Base-by-base conservation (phyloP, 2,113 vertebrate genomes). In the Cyprinodon brontotheroides region DNA sequence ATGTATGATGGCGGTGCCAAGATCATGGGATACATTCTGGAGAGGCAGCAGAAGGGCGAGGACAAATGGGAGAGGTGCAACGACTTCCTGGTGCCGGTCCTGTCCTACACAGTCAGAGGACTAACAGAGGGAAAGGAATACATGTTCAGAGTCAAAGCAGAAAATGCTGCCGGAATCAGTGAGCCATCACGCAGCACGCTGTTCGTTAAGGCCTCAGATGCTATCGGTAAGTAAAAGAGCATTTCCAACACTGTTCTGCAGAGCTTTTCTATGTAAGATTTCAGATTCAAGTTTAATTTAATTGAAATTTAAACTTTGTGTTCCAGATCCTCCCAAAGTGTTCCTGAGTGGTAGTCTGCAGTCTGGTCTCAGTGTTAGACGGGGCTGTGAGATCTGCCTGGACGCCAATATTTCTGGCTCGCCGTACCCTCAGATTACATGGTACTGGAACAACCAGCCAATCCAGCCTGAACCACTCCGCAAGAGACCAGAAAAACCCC, bases 11-110 rank as follows among this genome's bases (percentile, higher is more conserved):
- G 98, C 12, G 98, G 98, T 65, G 92, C 94, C 86, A 98, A 98
- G 92, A 99, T 99, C 81, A 97, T 98, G 96, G 98, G 98, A 77
- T 99, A 98, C 73, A 90, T 98, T 86, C 92, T 99, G 88, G 98
- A 99, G 90, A 98, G 95, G 86, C 93, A 97, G 37, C 80, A 92
- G 61, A 99, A 97, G 81, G 98, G 96, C 22, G 93, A 95, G 72
- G 97, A 98, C 4, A 95, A 91, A 36, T 99, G 96, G 95, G 94
- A 96, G 87, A 92, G 96, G 69, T 98, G 97, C 93, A 99, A 99
- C 76, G 97, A 99, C 62, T 96, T 96, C 85, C 94, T 98, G 75
- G 97, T 99, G 17, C 97, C 98, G 38, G 88, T 98, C 9, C 87
- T 98, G 73, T 97, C 97, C 60, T 99, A 98, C 43, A 95, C 97